Evolutionary conservation across 2,113 vertebrate genomes (phyloP).

Genomic region (Hypomesus transpacificus): DNA sequence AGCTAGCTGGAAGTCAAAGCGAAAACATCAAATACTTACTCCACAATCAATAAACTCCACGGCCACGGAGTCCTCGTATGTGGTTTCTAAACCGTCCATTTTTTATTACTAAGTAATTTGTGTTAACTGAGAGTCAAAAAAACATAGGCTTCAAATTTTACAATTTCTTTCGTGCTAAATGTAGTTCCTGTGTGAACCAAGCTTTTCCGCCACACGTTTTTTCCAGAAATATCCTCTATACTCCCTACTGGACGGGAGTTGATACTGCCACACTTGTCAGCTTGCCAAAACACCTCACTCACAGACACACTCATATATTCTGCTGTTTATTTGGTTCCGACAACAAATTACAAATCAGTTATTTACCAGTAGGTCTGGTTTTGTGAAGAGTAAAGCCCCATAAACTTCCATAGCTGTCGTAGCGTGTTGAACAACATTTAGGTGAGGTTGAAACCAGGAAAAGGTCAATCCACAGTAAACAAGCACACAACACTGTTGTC

Average conservation of each 20-base stretch:
- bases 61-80: conserved; percentile 46
- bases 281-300: too few relatives aligned
- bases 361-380: conserved; percentile 46
- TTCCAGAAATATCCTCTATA: too few relatives aligned
- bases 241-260: too few relatives aligned
- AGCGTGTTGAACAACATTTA: conserved; percentile 35
- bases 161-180: too few relatives aligned
- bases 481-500: conserved; percentile 32
- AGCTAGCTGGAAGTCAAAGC: too few relatives aligned
- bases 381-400: conserved; percentile 37
- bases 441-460: conserved; percentile 30
- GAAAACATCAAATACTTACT: conserved; percentile 35
- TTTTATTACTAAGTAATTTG: neutral
- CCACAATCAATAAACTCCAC: conserved; percentile 51
- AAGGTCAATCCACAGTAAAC: conserved; percentile 42
- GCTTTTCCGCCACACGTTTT: too few relatives aligned
- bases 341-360: conserved; percentile 54
- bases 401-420: conserved; percentile 26
- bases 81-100: conserved; percentile 57
- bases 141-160: too few relatives aligned
- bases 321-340: conserved; percentile 65
- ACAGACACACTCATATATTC: neutral
- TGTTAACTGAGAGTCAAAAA: too few relatives aligned
- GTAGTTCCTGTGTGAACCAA: too few relatives aligned
- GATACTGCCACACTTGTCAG: too few relatives aligned